Evolutionary conservation across 2,113 vertebrate species (phyloP).

Genomic region (Meriones unguiculatus): DNA sequence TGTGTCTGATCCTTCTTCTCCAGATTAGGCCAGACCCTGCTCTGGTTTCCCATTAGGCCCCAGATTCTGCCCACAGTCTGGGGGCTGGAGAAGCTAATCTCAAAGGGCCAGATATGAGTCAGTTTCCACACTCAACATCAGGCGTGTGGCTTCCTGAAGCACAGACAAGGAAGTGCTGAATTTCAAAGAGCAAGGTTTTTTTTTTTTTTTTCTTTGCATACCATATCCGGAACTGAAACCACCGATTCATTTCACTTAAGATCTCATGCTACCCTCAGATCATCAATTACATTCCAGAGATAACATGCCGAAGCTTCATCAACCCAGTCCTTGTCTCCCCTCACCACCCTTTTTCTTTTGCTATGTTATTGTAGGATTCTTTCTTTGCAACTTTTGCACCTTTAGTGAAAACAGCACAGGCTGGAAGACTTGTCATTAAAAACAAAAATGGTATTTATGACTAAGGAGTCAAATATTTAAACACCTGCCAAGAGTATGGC

Average conservation of each 20-base stretch:
- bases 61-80: conserved; percentile 59
- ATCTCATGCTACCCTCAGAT: conserved; percentile 73
- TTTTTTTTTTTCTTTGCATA: conserved; percentile 79
- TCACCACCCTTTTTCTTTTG: neutral
- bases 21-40: conserved; percentile 55
- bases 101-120: conserved; percentile 79
- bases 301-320: conserved; percentile 46
- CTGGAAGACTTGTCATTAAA: conserved; percentile 9
- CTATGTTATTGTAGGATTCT: neutral
- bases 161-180: conserved; percentile 77
- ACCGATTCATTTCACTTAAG: conserved; percentile 86
- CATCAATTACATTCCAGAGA: conserved; percentile 80
- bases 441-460: conserved; percentile 18
- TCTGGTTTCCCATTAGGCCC: conserved; percentile 68
- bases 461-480: conserved; percentile 30
- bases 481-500: conserved; percentile 3
- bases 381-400: neutral
- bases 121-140: conserved; percentile 80
- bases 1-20: conserved; percentile 45
- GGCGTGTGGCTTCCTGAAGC: conserved; percentile 84
- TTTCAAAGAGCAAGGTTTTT: conserved; percentile 77
- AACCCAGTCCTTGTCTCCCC: conserved; percentile 6
- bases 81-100: conserved; percentile 54
- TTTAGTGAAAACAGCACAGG: conserved; percentile 19
- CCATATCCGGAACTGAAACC: conserved; percentile 88